phyloP scores from a whole-genome alignment of 1,140 invertebrate species.

The Capitella teleta region DNA sequence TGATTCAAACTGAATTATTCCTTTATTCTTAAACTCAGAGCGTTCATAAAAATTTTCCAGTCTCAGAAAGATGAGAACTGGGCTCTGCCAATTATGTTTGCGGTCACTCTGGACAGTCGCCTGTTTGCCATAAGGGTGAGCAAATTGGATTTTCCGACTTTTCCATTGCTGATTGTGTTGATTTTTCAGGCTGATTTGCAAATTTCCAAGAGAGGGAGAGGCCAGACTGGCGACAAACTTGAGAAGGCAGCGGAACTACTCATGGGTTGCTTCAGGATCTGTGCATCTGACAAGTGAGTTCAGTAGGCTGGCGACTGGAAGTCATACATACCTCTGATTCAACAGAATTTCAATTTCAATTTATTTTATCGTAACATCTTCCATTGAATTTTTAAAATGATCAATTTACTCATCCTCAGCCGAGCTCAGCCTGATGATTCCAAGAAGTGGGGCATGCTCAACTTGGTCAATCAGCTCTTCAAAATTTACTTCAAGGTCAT shows the following conservation, averaged over 20 bases:
- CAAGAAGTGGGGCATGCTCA: conserved; percentile 90
- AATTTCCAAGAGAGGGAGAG: conserved; percentile 32
- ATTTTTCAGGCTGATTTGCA: conserved; percentile 54
- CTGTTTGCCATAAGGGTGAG: conserved; percentile 54
- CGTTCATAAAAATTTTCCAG: conserved; percentile 73
- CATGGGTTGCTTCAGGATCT: conserved; percentile 88
- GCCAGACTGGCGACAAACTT: conserved; percentile 58
- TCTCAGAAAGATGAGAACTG: conserved; percentile 90
- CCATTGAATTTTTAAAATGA: no score
- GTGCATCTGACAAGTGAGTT: conserved; percentile 78
- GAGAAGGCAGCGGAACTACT: conserved; percentile 90
- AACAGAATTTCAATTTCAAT: no score
- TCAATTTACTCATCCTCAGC: no score
- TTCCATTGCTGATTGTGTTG: background rate
- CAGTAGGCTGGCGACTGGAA: background rate
- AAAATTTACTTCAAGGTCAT: conserved; percentile 86
- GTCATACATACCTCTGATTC: no score
- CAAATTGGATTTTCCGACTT: background rate
- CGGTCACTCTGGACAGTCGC: conserved; percentile 75
- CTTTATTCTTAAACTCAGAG: conserved; percentile 22
- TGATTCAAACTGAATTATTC: background rate
- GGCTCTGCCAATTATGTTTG: conserved; percentile 81
- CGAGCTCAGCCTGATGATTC: conserved; percentile 74
- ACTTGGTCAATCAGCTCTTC: conserved; percentile 89
- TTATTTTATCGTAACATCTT: no score